A percentile compares a stretch with the other conserved stretches of the same genome.
phyloP scores from a whole-genome alignment of 2,888 invertebrate genomes.

The Cheilosia impressa region DNA sequence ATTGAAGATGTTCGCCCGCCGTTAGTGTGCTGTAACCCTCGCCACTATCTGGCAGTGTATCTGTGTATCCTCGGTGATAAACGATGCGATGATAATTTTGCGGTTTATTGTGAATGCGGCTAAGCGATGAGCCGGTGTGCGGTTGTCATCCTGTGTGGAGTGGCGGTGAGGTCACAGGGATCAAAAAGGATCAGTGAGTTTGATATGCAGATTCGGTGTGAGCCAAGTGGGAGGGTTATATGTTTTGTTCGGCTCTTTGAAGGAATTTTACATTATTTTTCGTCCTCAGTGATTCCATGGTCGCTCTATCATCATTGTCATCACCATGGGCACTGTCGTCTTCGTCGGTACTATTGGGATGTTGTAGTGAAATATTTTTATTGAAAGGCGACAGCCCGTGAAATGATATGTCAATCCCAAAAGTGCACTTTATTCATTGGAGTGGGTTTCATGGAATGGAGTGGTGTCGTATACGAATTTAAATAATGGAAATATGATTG shows the following conservation, averaged over 20 bases:
- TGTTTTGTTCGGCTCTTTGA: conserved; percentile 40
- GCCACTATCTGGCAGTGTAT: conserved; percentile 32
- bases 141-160: conserved; percentile 52
- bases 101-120: conserved; percentile 68
- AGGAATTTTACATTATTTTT: conserved; percentile 70
- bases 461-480: conserved; percentile 30
- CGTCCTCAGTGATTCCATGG: conserved; percentile 60
- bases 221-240: conserved; percentile 61
- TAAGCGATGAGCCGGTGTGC: conserved; percentile 68
- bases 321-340: conserved; percentile 15
- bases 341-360: conserved; percentile 44
- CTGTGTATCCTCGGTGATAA: conserved; percentile 68
- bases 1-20: conserved; percentile 22
- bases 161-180: conserved; percentile 69
- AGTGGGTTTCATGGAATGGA: conserved; percentile 5
- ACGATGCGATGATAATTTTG: conserved; percentile 75
- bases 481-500: conserved; percentile 49
- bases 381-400: conserved; percentile 84
- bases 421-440: conserved; percentile 76
- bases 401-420: conserved; percentile 84
- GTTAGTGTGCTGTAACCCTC: conserved; percentile 35
- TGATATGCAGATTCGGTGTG: conserved; percentile 71
- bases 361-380: conserved; percentile 82
- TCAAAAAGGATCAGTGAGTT: conserved; percentile 75
- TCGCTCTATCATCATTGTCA: conserved; percentile 61